Evolutionary conservation across 1,140 invertebrate species (phyloP), one percentile per base, ranked within the genome.

Genomic region (Drosophila bocqueti): DNA sequence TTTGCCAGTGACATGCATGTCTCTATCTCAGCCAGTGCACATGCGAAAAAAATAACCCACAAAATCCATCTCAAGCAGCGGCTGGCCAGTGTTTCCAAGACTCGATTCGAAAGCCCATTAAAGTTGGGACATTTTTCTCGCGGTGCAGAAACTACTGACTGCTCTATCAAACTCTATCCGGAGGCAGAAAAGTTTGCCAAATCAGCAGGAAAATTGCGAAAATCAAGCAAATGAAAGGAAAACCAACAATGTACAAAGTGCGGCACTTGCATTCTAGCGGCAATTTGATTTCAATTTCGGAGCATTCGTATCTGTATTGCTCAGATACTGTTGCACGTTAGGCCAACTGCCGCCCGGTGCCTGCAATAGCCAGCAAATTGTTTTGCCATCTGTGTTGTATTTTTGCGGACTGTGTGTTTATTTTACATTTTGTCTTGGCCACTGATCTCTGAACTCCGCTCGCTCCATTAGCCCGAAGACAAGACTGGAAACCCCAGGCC

Each of bases 201-300:
- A 83, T 86, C 83, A 86, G 62, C 83, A 67, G 74, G 58, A 67
- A 85, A 85, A 78, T 72, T 84, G 66, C 61, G 62, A 62, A 76
- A 67, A 47, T 54, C 50, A 38, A 62, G 24, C 62, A 45, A 57
- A 63, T 54, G 42, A 78, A 78, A 62, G 75, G 64, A 78, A 78
- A 78, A 57, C 16, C 62, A 77, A 77, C 57, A 73, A 66, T 65
- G 38, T 21, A 45, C 61, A 43, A 43, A 72, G 47, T 69, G 73
- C 67, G 54, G 31, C 67, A 74, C 73, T 85, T 81, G 82, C 82
- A 85, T 85, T 85, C 82, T 85, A 68, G 74, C 40, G 59, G 68
- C 82, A 84, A 81, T 85, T 85, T 68, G 65, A 78, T 85, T 85
- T 85, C 61, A 82, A 85, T 86, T 84, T 78, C 61, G 45, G 54